Percentiles rank a stretch among this genome's conserved stretches.
phyloP scores from a whole-genome alignment of 2,888 invertebrate genomes.

The Aquatica leii region DNA sequence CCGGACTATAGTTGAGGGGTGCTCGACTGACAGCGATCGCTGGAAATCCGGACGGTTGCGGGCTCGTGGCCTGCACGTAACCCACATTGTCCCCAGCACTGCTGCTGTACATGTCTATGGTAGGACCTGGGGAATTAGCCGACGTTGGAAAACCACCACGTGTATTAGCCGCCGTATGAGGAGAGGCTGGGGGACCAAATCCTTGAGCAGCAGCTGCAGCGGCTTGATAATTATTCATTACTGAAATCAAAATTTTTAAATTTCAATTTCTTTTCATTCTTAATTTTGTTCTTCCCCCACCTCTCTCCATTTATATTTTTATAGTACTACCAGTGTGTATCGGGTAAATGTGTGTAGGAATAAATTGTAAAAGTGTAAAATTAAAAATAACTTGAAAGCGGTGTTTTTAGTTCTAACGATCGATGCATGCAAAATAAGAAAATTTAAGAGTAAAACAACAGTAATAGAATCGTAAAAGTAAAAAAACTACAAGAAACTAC shows the following conservation, averaged over 20 bases:
- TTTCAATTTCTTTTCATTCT: background rate
- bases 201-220: slow-evolving; percentile 79
- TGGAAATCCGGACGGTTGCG: slow-evolving; percentile 95
- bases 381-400: too few species aligned
- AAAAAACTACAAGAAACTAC: too few species aligned
- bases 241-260: slow-evolving; percentile 65
- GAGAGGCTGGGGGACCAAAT: slow-evolving; percentile 84
- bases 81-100: slow-evolving; percentile 83
- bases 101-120: slow-evolving; percentile 93
- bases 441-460: too few species aligned
- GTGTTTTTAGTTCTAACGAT: too few species aligned
- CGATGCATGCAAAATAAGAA: too few species aligned
- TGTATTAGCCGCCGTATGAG: slow-evolving; percentile 73
- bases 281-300: slow-evolving; percentile 6
- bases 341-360: too few species aligned
- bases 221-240: slow-evolving; percentile 96
- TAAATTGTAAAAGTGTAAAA: too few species aligned
- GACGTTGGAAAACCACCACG: slow-evolving; percentile 82
- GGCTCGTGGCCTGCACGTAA: slow-evolving; percentile 96
- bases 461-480: too few species aligned
- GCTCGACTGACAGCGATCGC: slow-evolving; percentile 93
- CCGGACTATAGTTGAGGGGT: slow-evolving; percentile 92
- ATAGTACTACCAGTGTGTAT: background rate
- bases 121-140: slow-evolving; percentile 90
- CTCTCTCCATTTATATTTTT: slow-evolving; percentile 8